phyloP scores from a whole-genome alignment of 2,888 invertebrate species.

The Argyra leucocephala region DNA sequence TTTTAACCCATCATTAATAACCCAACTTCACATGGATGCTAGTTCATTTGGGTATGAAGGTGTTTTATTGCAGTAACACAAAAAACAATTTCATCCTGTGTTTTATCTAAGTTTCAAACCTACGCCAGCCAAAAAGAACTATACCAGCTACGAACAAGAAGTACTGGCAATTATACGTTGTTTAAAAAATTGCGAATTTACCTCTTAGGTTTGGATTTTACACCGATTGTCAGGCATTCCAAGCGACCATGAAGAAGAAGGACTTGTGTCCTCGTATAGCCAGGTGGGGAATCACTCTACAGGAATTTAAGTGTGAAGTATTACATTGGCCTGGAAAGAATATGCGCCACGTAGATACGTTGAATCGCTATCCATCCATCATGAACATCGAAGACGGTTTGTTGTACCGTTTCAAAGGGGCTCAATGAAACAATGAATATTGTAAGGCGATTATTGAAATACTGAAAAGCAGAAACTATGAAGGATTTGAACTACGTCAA shows the following conservation, averaged over 20 bases:
- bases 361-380: no score
- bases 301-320: not conserved
- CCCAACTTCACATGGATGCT: not conserved
- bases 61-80: not conserved
- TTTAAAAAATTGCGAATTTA: not conserved
- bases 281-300: not conserved
- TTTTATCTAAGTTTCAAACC: not conserved
- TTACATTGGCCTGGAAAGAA: no score
- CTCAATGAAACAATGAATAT: no score
- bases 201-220: not conserved
- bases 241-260: not conserved
- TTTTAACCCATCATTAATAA: not conserved
- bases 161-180: not conserved
- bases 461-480: no score
- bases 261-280: not conserved
- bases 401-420: no score
- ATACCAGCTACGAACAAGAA: not conserved
- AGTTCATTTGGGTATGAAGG: not conserved
- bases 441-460: no score
- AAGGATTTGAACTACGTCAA: no score
- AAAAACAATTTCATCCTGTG: not conserved
- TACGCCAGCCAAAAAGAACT: not conserved
- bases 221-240: not conserved
- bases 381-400: no score
- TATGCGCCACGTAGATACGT: no score